Evolutionary conservation across 2,888 invertebrate species (phyloP), one percentile per base, ranked within the genome.

Genomic region (Globia sparganii): DNA sequence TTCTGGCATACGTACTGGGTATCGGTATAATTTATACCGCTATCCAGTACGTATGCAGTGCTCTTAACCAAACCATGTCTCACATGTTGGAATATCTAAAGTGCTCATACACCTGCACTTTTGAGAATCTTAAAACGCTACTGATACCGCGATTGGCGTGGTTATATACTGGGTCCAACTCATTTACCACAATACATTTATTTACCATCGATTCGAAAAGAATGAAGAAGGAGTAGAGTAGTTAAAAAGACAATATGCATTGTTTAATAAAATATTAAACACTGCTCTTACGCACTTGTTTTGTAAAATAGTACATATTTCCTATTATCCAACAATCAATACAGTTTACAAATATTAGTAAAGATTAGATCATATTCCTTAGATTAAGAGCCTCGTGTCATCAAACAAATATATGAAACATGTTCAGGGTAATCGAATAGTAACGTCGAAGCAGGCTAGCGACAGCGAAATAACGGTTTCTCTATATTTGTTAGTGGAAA

Each of bases 401-500:
- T 69, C 1, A 67, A 71, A 71, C 34, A 67, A 78, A 74, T 64
- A 59, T 11, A 9, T 18, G 18, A 61, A 61, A 43, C 28, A 31
- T 59, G 31, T 31, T 58, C 28, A 53, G 31, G 1, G 61, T 61
- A 62, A 49, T 78, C 49, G 49, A 71, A 70, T 43, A 61, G 34
- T 77, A 70, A 56, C 56, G 1, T 31, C 18, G 21, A 53, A 67
- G 28, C 37, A 69, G 66, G 64, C n/a, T 69, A 82, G 72, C 37
- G 53, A 86, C 72, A 69, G 6, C 8, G 18, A 70, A 66, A 62
- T 34, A 69, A 31, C 18, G n/a, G 64, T 75, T 66, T 69, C n/a
- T 72, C 31, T 21, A 28, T 79, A 59, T 82, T 77, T 80, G 66
- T 74, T 28, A 74, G 53, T 88, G 86, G 86, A 86, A 83, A 87